Base-by-base conservation (phyloP, 92 coral and sea anemone species). In the Siderastrea radians region DNA sequence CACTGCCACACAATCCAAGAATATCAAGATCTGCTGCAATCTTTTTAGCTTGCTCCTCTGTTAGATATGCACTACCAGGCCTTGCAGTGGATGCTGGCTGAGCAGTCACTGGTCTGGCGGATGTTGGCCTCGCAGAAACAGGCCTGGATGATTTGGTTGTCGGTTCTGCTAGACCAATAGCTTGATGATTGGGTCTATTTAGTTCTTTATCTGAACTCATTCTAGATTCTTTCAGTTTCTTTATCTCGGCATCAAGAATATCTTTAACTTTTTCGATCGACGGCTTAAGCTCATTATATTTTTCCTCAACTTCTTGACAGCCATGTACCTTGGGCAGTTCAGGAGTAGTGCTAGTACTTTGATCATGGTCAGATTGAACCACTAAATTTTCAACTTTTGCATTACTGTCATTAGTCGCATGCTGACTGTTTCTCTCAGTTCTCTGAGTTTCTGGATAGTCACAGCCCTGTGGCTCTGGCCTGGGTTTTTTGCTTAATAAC, bases 401-500 rank as follows among this genome's bases (percentile, higher is more conserved):
- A 62, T 74, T 64, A 7, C 46, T 53, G 13, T 14, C 14, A 17
- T 43, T 50, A n/a, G 6, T 9, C 15, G 59, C 66, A 12, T 44
- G 68, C 45, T 52, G 77, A 45, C 49, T 10, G 17, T 16, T 51
- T 47, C 58, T 45, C 51, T 94, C 94, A 5, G 62, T 49, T 45
- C 83, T 78, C 6, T 85, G 89, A 45, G 19, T 58, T 68, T 90
- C 96, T 51, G 94, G 89, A 61, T 83, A 87, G 75, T 93, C 95
- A 64, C 98, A 94, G 8, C 98, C 98, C 82, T 93, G 98, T 16
- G 98, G 98, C 50, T 94, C 98, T 11, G 98, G 98, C 50, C 98
- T 80, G 51, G 93, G 91, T 1, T 92, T 72, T 38, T 69, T 82
- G n/a, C 79, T 87, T 9, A 48, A 15, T 45, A 79, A 64, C 98